A percentile compares a stretch with the other conserved stretches of the same genome.
phyloP scores from a whole-genome alignment of 2,113 vertebrate genomes.

The Microcebus ravelobensis region DNA sequence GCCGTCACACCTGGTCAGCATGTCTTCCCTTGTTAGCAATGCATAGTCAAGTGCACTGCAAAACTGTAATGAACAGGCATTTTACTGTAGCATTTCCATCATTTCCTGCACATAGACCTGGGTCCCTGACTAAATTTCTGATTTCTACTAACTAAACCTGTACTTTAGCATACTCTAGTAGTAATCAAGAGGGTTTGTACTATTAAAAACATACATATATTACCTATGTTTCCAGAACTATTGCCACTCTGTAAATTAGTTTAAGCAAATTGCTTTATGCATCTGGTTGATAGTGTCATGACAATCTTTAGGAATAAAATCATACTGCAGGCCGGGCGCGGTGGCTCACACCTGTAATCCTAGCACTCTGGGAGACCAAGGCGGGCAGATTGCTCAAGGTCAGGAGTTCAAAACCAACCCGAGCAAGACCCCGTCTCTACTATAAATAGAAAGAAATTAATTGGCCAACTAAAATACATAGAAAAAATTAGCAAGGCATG shows the following conservation, averaged over 20 bases:
- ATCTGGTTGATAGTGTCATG: neutral
- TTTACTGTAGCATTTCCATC: neutral
- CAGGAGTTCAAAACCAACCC: no score
- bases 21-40: neutral
- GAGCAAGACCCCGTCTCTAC: no score
- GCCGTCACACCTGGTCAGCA: neutral
- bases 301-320: neutral
- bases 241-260: neutral
- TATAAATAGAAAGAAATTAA: no score
- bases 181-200: neutral
- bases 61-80: neutral
- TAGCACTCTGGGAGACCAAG: no score
- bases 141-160: neutral
- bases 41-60: neutral
- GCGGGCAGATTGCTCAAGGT: no score
- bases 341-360: no score
- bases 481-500: no score
- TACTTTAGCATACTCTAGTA: neutral
- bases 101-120: neutral
- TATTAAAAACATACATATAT: neutral
- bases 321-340: neutral
- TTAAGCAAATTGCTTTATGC: constrained; percentile 33
- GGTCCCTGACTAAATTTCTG: neutral
- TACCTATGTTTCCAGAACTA: neutral
- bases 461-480: no score